These are phyloP conservation scores for Raja brachyura DNA, from an alignment of 2,113 vertebrate species.

Conservation along the genomic window DNA sequence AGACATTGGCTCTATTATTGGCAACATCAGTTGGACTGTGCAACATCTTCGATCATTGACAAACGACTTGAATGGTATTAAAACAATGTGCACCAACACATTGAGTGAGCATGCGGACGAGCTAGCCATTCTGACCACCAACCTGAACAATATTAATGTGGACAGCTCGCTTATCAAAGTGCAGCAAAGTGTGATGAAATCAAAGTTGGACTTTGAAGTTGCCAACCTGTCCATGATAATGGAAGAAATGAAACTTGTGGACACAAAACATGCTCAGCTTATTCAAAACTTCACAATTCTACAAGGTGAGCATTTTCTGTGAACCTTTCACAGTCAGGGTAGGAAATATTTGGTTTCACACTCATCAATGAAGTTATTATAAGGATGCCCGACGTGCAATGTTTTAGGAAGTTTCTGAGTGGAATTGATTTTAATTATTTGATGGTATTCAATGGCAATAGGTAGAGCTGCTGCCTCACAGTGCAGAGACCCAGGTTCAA, in stretches of 20 bases:
- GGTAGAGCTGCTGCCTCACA: no score
- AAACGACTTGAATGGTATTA: conserved; percentile 73
- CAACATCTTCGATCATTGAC: conserved; percentile 82
- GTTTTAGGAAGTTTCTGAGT: not conserved
- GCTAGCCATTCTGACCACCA: conserved; percentile 72
- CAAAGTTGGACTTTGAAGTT: conserved; percentile 82
- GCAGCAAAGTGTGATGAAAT: conserved; percentile 78
- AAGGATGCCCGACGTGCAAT: not conserved
- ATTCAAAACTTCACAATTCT: conserved; percentile 95
- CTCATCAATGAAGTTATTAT: not conserved
- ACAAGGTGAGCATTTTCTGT: conserved; percentile 63
- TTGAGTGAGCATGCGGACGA: conserved; percentile 79
- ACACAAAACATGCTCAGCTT: conserved; percentile 88
- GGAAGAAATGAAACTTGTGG: conserved; percentile 97
- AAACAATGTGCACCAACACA: conserved; percentile 76
- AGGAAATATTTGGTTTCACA: not conserved
- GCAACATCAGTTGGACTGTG: conserved; percentile 85
- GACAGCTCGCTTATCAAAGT: conserved; percentile 68
- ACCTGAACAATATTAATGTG: conserved; percentile 65
- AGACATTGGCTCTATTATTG: conserved; percentile 75
- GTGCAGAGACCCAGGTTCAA: no score
- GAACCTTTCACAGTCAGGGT: not conserved
- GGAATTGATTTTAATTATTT: not conserved
- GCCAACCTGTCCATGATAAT: conserved; percentile 81
- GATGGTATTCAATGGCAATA: not conserved